Base-by-base conservation (phyloP, 2,113 vertebrate species). In the Aramus guarauna region DNA sequence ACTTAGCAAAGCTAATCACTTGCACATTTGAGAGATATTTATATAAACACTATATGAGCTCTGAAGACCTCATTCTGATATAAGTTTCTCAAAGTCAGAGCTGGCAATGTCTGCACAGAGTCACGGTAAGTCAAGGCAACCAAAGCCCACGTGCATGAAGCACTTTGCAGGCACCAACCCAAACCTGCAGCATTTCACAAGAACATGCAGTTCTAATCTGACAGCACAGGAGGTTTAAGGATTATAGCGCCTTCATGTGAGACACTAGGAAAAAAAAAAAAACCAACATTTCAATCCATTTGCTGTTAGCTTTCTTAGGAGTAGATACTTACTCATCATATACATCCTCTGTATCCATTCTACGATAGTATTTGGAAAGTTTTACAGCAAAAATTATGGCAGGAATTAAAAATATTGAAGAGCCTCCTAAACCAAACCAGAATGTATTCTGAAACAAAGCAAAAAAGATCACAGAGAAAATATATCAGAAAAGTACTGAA, bases 291-390 rank as follows among this genome's bases (percentile, higher is more conserved):
- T 73, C 22, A 64, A 73, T 27, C 45, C 37, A 48, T 83, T 23
- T 68, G 29, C 12, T 27, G 29, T 52, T n/a, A 30, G 24, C 10
- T 81, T 52, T 53, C 5, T 69, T 82, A 77, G 79, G 9, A 48
- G 43, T 9, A 41, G 15, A 21, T 91, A 99, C 99, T 99, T 96
- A 99, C 99, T 99, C 99, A 22, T 99, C 99, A 48, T 99, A 99
- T 34, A 99, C 98, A 20, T 99, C 99, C 98, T 99, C 99, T 3
- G 99, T 99, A 66, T 99, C 99, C 99, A 99, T 99, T 77, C 99
- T 98, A 53, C 99, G 99, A 85, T 99, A 99, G 96, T 98, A 99
- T 98, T 99, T 99, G 95, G 99, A 98, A 81, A 99, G 97, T 96
- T 99, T 99, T 18, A 99, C 98, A 6, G 99, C 99, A 55, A 99